phyloP scores from a whole-genome alignment of 2,888 invertebrate species.

The Spatulosminthurus flaviceps region DNA sequence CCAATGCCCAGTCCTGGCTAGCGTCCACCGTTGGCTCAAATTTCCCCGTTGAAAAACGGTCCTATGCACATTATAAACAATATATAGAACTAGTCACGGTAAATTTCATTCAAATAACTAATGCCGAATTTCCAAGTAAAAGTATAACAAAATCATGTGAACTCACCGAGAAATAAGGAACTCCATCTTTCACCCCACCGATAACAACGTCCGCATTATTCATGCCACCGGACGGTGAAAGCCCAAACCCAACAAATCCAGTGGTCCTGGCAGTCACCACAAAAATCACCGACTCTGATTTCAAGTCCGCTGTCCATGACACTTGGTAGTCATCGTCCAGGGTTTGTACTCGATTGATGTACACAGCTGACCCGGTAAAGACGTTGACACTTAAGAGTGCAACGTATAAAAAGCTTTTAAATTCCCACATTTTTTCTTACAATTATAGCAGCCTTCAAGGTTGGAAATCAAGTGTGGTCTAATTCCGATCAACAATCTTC shows the following conservation, averaged over 20 bases:
- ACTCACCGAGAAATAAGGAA: slow-evolving; percentile 1
- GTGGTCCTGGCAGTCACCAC: not conserved
- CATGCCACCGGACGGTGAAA: not conserved
- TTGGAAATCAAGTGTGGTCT: too few species aligned
- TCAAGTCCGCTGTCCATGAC: not conserved
- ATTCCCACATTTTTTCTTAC: too few species aligned
- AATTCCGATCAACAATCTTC: too few species aligned
- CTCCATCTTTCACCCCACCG: not conserved
- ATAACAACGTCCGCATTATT: not conserved
- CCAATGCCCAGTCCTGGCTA: slow-evolving; percentile 31
- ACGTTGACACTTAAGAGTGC: too few species aligned
- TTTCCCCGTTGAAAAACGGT: not conserved
- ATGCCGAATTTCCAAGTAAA: too few species aligned
- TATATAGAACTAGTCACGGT: too few species aligned
- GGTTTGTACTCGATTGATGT: not conserved
- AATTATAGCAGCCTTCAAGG: too few species aligned
- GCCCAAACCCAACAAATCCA: not conserved
- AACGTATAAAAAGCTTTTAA: too few species aligned
- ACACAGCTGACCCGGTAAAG: too few species aligned
- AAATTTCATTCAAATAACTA: too few species aligned
- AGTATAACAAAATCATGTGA: not conserved
- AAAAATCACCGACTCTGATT: not conserved
- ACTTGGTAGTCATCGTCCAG: not conserved
- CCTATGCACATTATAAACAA: not conserved
- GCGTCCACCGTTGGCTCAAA: not conserved